A percentile compares a stretch with the other conserved stretches of the same genome.
These are phyloP conservation scores for Cavia aperea DNA, from an alignment of 2,113 vertebrate genomes.

Conservation along the genomic window DNA sequence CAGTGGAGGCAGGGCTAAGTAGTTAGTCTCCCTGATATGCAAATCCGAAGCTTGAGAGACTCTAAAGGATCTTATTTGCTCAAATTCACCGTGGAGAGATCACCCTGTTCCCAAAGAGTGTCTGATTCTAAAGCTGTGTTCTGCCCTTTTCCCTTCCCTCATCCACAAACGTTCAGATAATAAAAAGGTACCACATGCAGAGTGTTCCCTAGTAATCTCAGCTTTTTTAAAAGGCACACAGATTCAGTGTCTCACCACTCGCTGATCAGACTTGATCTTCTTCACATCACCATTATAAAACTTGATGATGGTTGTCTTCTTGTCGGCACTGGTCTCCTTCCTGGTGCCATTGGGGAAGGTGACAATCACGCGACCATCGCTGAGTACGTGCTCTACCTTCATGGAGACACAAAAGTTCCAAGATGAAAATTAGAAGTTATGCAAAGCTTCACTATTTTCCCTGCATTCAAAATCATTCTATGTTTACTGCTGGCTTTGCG, in stretches of 20 bases:
- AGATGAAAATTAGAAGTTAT: background rate
- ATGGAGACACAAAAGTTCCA: background rate
- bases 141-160: background rate
- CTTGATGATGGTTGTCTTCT: conserved; percentile 57
- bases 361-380: conserved; percentile 56
- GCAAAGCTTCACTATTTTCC: rapidly evolving
- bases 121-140: background rate
- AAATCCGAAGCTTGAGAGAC: rapidly evolving
- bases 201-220: background rate
- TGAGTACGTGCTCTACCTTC: conserved; percentile 71
- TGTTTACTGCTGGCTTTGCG: rapidly evolving
- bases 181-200: rapidly evolving
- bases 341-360: conserved; percentile 67
- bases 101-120: rapidly evolving
- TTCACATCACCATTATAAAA: conserved; percentile 80
- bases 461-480: rapidly evolving
- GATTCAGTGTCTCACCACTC: conserved; percentile 60
- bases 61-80: rapidly evolving
- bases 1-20: rapidly evolving
- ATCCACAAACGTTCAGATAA: rapidly evolving
- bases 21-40: rapidly evolving
- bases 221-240: rapidly evolving
- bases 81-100: rapidly evolving
- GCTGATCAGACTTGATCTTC: conserved; percentile 73
- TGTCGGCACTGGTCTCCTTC: conserved; percentile 74